These are phyloP conservation scores for Lepidochrysops patricia DNA, from an alignment of 2,888 invertebrate species.

Conservation along the genomic window DNA sequence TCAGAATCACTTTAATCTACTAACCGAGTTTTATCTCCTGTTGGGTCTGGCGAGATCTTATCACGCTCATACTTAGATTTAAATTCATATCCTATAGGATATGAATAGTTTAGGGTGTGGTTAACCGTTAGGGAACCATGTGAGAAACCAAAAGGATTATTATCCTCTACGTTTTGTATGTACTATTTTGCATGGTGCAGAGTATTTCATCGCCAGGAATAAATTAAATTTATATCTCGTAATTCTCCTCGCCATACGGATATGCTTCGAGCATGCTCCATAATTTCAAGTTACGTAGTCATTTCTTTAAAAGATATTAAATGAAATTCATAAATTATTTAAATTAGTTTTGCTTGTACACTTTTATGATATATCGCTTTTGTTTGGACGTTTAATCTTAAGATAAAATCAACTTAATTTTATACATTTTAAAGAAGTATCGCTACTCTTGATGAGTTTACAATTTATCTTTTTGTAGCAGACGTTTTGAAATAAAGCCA, in stretches of 20 bases:
- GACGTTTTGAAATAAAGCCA: not conserved
- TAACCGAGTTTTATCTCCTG: conserved; percentile 22
- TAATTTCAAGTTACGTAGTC: conserved; percentile 2
- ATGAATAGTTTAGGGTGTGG: conserved; percentile 31
- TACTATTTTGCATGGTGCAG: conserved; percentile 89
- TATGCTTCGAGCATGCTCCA: conserved; percentile 17
- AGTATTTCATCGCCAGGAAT: conserved; percentile 45
- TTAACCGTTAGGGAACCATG: conserved; percentile 79
- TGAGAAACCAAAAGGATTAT: conserved; percentile 75
- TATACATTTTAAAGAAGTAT: not conserved
- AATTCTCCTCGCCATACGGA: conserved; percentile 47
- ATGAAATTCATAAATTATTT: conserved; percentile 1
- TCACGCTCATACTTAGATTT: not conserved
- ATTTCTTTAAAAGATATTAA: conserved; percentile 9
- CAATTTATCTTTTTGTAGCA: not conserved
- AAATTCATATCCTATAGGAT: conserved; percentile 6
- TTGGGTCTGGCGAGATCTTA: conserved; percentile 12
- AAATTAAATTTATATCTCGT: conserved; percentile 24
- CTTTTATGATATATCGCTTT: not conserved
- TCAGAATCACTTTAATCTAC: not conserved
- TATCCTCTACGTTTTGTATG: conserved; percentile 76
- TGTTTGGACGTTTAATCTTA: not conserved
- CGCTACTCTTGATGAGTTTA: not conserved
- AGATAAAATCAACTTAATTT: not conserved
- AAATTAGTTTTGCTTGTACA: not conserved